phyloP scores from a whole-genome alignment of 2,113 vertebrate species.

The Marmota flaviventris region DNA sequence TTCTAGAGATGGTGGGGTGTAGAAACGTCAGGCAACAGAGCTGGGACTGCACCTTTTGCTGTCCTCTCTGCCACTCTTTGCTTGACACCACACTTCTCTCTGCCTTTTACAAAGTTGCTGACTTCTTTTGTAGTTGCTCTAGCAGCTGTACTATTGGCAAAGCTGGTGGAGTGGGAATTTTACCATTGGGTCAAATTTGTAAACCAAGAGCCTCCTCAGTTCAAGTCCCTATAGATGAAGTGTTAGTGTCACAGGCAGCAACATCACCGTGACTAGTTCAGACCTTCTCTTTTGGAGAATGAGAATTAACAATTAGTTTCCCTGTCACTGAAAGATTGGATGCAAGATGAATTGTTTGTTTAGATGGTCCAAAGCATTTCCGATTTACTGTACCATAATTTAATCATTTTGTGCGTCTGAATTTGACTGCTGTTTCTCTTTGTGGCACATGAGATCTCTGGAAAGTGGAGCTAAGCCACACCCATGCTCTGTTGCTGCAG shows the following conservation, averaged over 20 bases:
- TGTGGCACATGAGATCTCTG: neutral
- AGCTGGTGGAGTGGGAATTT: neutral
- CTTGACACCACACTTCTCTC: neutral
- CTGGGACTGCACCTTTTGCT: neutral
- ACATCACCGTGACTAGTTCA: neutral
- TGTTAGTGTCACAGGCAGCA: neutral
- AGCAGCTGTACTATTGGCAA: neutral
- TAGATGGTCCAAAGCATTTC: neutral
- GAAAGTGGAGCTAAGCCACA: neutral
- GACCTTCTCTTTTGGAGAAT: neutral
- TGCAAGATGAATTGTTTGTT: neutral
- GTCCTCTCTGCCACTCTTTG: neutral
- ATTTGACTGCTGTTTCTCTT: neutral
- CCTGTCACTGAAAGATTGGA: neutral
- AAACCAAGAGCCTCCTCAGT: neutral
- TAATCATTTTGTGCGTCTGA: neutral
- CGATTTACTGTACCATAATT: neutral
- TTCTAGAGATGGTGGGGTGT: neutral
- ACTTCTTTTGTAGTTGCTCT: neutral
- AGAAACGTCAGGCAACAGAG: neutral
- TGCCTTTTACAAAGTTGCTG: neutral
- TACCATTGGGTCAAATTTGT: neutral
- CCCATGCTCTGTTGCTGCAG: neutral
- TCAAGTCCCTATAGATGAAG: neutral
- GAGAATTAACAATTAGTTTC: neutral